Base-by-base conservation (phyloP, 1,140 invertebrate species). In the Leptopilina clavipes region DNA sequence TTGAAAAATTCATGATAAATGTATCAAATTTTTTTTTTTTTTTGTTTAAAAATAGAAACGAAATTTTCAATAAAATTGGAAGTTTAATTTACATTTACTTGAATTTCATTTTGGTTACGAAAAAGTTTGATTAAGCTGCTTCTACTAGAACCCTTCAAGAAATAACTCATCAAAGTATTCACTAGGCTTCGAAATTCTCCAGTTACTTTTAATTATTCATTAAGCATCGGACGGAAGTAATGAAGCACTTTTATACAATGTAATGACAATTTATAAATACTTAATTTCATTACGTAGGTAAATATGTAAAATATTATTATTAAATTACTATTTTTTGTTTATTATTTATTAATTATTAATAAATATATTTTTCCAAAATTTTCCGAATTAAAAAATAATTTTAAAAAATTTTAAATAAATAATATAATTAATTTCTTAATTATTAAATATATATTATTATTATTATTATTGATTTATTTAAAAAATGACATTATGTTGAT, bases 101-200 rank as follows among this genome's bases (percentile, higher is more conserved):
- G 12, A 65, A 22, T 31, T 31, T 65, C 25, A 17, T 65, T 65
- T 65, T 12, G 22, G 22, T 31, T n/a, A 65, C n/a, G 31, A 40
- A 31, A 12, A 31, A 65, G 22, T 65, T 65, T 65, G 10, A 65
- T 65, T 31, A 65, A 22, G 12, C 25, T 14, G 59, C 6, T 14
- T 59, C 48, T n/a, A n/a, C 6, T n/a, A 5, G 37, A 65, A 65
- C 22, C 59, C 59, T n/a, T n/a, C 59, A 65, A 31, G 59, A 31
- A 65, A 65, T 65, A 65, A 65, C 59, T 65, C 59, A 65, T 65
- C 59, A 65, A 65, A 65, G 59, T 31, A 65, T 65, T 65, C 25
- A n/a, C 59, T 65, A 31, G 59, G 25, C 59, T 65, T 65, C 59
- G 22, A 65, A 65, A 6, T 65, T 31, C 12, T 65, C 59, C 22